Percentiles rank a stretch among this genome's conserved stretches.
Evolutionary conservation across 2,113 vertebrate species (phyloP).

Genomic region (Chaetops frenatus): DNA sequence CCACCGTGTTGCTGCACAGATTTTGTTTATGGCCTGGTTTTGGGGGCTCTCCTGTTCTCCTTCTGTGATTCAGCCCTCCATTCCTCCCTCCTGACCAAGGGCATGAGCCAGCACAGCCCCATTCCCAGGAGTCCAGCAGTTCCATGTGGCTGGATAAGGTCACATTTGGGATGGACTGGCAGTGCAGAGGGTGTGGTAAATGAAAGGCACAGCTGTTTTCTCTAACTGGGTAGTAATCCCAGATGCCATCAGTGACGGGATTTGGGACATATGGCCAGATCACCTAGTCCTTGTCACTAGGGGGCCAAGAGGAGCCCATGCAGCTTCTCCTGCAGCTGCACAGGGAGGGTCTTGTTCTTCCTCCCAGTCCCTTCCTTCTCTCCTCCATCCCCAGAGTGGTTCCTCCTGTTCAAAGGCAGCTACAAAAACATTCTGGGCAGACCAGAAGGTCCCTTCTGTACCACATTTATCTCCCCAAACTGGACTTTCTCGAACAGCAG

Average conservation of each 20-base stretch:
- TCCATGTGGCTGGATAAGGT: not conserved
- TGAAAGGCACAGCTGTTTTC: not conserved
- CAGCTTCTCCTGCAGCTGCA: not conserved
- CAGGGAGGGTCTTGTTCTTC: not conserved
- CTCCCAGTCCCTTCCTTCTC: not conserved
- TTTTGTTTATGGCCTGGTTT: not conserved
- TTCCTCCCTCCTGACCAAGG: not conserved
- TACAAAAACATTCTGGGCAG: not conserved
- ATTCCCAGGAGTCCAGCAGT: accelerated
- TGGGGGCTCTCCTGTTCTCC: not conserved
- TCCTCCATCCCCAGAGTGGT: not conserved
- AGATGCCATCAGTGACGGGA: not conserved
- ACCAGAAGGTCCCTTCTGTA: not conserved
- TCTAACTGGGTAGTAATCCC: not conserved
- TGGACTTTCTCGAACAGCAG: not conserved
- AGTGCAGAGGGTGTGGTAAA: not conserved
- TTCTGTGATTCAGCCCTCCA: not conserved
- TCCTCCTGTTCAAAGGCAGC: not conserved
- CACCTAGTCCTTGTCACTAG: not conserved
- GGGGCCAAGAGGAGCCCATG: not conserved
- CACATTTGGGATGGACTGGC: not conserved
- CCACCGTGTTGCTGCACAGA: not conserved
- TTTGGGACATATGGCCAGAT: not conserved
- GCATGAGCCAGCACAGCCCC: not conserved
- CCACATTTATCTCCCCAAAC: not conserved